Conservation (phyloP, 2,113 vertebrate genomes). For the Drymodes brunneopygia region DNA sequence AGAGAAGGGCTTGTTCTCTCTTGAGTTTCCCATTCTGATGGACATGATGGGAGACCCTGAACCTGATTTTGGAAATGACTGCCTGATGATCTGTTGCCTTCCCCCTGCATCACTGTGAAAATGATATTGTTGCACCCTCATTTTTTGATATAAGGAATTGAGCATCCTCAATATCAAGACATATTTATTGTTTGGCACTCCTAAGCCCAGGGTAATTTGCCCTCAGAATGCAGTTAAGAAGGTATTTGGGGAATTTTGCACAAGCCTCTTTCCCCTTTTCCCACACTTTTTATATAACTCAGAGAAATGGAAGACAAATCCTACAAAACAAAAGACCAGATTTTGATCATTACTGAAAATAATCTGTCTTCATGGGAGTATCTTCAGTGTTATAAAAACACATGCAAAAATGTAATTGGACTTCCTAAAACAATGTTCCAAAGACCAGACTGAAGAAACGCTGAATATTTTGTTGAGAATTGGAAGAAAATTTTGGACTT, state of each 20-base stretch:
- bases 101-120: background rate
- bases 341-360: background rate
- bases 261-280: background rate
- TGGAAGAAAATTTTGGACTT: background rate
- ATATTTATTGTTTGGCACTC: background rate
- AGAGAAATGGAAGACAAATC: background rate
- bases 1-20: background rate
- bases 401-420: background rate
- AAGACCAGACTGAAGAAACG: background rate
- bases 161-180: background rate
- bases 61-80: background rate
- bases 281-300: background rate
- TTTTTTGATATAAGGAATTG: background rate
- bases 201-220: background rate
- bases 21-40: background rate
- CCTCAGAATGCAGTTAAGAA: background rate
- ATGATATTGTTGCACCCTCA: background rate
- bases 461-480: background rate
- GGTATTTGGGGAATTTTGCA: background rate
- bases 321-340: background rate
- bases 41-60: background rate
- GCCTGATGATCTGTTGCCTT: background rate
- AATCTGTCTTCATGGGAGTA: background rate
- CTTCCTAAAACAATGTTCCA: background rate
- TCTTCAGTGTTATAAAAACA: background rate